Conservation (phyloP, 2,113 vertebrate species). For the Thermophis baileyi region DNA sequence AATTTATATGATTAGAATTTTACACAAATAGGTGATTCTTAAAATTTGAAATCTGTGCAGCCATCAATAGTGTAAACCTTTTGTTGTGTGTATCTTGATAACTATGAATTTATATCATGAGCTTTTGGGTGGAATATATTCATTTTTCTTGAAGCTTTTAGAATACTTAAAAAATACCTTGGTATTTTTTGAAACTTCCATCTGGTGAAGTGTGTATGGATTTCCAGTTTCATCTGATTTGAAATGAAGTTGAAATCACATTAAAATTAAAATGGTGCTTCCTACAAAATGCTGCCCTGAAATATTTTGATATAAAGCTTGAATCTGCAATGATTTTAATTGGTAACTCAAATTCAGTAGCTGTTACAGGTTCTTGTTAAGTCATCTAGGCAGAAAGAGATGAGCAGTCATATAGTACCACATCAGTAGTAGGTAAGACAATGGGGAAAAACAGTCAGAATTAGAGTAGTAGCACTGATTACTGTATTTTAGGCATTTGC, state of each 20-base stretch:
- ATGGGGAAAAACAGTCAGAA: no score
- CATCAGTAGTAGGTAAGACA: not conserved
- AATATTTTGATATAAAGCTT: not conserved
- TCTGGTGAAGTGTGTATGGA: not conserved
- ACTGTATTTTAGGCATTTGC: not conserved
- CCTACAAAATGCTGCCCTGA: not conserved
- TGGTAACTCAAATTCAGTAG: not conserved
- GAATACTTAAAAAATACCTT: not conserved
- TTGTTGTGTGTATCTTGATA: not conserved
- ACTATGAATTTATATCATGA: not conserved
- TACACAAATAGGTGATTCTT: not conserved
- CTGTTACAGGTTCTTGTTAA: not conserved
- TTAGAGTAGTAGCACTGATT: not conserved
- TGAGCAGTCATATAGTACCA: not conserved
- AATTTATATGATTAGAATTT: not conserved
- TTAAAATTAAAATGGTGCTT: not conserved
- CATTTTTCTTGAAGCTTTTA: not conserved
- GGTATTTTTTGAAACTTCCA: not conserved
- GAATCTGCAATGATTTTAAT: not conserved
- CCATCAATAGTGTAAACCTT: not conserved
- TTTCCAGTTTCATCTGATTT: not conserved
- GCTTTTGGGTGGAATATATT: not conserved
- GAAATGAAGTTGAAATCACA: not conserved
- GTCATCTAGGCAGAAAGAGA: not conserved
- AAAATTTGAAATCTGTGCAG: not conserved